Conservation (phyloP, 1,140 invertebrate species). For the Drosophila funebris region DNA sequence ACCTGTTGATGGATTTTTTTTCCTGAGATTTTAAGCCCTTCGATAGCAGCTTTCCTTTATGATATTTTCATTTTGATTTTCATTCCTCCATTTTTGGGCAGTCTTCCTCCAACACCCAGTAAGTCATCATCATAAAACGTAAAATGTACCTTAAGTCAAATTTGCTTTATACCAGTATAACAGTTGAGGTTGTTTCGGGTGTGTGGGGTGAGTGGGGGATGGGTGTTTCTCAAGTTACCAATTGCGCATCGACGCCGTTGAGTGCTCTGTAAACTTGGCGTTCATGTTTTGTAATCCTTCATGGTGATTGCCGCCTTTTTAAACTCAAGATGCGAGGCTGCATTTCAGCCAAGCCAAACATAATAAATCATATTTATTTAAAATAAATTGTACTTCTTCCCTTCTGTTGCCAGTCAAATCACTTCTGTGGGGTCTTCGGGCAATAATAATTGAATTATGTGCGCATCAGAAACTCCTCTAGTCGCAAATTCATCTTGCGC, state of each 20-base stretch:
- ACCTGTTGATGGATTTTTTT: conserved; percentile 68
- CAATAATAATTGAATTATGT: conserved; percentile 78
- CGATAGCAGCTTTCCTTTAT: conserved; percentile 22
- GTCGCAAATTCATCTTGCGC: conserved; percentile 37
- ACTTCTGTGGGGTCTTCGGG: conserved; percentile 27
- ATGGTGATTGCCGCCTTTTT: conserved; percentile 52
- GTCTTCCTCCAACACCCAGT: conserved; percentile 12
- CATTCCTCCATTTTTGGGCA: not conserved
- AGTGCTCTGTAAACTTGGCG: conserved; percentile 65
- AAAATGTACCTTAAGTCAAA: conserved; percentile 69
- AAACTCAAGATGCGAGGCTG: not conserved
- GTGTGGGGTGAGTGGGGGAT: not conserved
- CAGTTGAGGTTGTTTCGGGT: not conserved
- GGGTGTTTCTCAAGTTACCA: conserved; percentile 28
- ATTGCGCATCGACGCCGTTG: conserved; percentile 25
- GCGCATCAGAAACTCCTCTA: conserved; percentile 44
- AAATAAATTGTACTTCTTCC: conserved; percentile 62
- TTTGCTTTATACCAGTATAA: conserved; percentile 42
- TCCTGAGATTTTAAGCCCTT: conserved; percentile 53
- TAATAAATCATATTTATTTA: conserved; percentile 82
- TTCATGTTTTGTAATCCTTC: conserved; percentile 52
- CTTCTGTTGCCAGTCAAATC: conserved; percentile 36
- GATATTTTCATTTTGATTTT: conserved; percentile 18
- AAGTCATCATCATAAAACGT: conserved; percentile 60
- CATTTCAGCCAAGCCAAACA: conserved; percentile 58